Percentiles rank a stretch among this genome's conserved stretches.
Conservation (phyloP, 2,888 invertebrate species). For the Oegoconia quadripuncta region DNA sequence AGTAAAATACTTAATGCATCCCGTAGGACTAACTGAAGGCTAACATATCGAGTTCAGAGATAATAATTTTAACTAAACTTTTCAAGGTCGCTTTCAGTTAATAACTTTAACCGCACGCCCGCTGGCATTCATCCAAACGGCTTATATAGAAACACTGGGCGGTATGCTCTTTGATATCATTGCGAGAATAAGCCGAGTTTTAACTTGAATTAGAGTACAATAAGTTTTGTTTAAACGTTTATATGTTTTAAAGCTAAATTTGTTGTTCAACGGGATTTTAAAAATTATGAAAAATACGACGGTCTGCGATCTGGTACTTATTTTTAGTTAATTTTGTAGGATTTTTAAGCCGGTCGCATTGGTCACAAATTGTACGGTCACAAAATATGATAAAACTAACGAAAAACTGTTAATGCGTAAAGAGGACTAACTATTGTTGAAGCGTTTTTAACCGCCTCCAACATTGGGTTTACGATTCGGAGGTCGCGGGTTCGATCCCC, state of each 20-base stretch:
- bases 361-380: too few relatives aligned
- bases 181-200: slow-evolving; percentile 42
- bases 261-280: neutral
- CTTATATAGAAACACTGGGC: slow-evolving; percentile 40
- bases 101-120: slow-evolving; percentile 30
- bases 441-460: too few relatives aligned
- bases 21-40: slow-evolving; percentile 4
- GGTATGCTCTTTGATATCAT: slow-evolving; percentile 46
- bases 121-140: slow-evolving; percentile 43
- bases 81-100: slow-evolving; percentile 26
- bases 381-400: too few relatives aligned
- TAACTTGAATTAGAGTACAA: slow-evolving; percentile 39
- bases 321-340: too few relatives aligned
- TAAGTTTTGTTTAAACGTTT: slow-evolving; percentile 38
- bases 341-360: too few relatives aligned
- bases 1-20: neutral
- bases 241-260: slow-evolving; percentile 2
- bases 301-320: too few relatives aligned
- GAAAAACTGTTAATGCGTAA: too few relatives aligned
- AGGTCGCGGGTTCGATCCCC: too few relatives aligned
- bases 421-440: too few relatives aligned
- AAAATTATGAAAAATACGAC: too few relatives aligned
- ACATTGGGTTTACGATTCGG: too few relatives aligned
- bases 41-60: slow-evolving; percentile 13
- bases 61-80: slow-evolving; percentile 21